Evolutionary conservation across 2,113 vertebrate genomes (phyloP), one percentile per base, ranked within the genome.

Genomic region (Clupea harengus): DNA sequence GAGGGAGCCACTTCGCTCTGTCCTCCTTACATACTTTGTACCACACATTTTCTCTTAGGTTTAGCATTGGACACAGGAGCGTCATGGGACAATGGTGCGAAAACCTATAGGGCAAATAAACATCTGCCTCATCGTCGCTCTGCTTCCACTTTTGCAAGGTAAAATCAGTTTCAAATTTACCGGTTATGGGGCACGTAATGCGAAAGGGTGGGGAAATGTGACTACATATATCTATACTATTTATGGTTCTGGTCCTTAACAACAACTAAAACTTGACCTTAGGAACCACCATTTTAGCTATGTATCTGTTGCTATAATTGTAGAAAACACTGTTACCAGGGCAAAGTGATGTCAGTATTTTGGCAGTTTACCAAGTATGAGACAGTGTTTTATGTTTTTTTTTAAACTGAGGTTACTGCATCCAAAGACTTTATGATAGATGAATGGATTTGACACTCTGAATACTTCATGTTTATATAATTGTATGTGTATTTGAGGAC

Each of bases 91-190:
- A 28, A 78, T 78, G 72, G 72, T 32, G 72, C 28, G 72, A 15
- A 78, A 32, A 78, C 72, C 72, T 78, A 78, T 39, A 78, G 72
- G 72, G 72, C 72, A 11, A 78, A 13, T 78, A 78, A 15, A 78
- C 2, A 78, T 78, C 72, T 78, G 28, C 72, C 72, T 78, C 72
- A 3, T 78, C 44, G 28, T 78, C 10, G 39, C 32, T 15, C 72
- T 78, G 72, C 72, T 78, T 78, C 72, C 72, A 78, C 72, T 78
- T 32, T 78, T 78, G 15, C 72, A 39, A 39, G 72, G 72, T 78
- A 78, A 78, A 78, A 78, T 39, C 72, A 13, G 0, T 39, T 78
- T 78, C 13, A 44, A 44, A 39, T 78, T 5, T 78, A 78, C 17
- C 13, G 72, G 11, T 78, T 15, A 75, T 13, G 64, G 67, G 67